Base-by-base conservation (phyloP, 2,797 vertebrate species). In the Lepus townsendii region DNA sequence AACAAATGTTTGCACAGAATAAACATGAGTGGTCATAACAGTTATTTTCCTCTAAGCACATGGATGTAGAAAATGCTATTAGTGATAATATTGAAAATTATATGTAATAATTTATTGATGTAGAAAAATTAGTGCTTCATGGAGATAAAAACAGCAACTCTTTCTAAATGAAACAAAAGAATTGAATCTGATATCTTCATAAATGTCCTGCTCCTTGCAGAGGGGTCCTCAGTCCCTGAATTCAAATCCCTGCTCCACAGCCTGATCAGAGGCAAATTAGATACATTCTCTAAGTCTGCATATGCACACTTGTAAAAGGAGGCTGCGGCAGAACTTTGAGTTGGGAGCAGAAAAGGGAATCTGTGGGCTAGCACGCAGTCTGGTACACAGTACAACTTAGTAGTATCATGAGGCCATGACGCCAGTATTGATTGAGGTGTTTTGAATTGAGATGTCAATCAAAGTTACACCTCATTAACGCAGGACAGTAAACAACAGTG, bases 51-150 rank as follows among this genome's bases (percentile, higher is more conserved):
- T 19, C 32, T 42, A 76, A 52, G 50, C 50, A 90, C 84, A 65
- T 52, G 24, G 92, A 69, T 32, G 13, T 54, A 16, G 7, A 90
- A 35, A 79, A 42, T 90, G 12, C 76, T 88, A 32, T 82, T 76
- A 72, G 62, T 73, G n/a, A 77, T 84, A 71, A 91, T 80, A 78
- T 65, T 88, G 35, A 75, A 79, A 83, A 76, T 86, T 71, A 30
- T 27, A 75, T 79, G 1, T 68, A 75, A 30, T 77, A 30, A 87
- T 62, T 57, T 72, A 30, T 60, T 47, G 30, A 30, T 77, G 20
- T 47, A 91, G 92, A 91, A 85, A 85, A 95, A 73, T 62, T 47
- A 42, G 1, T 42, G 24, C 32, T 26, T 78, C 68, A 47, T 38
- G 1, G 26, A 66, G 10, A 26, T 57, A 88, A 73, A 84, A 76